Evolutionary conservation across 2,888 invertebrate species (phyloP), one percentile per base, ranked within the genome.

Genomic region (Actias luna): DNA sequence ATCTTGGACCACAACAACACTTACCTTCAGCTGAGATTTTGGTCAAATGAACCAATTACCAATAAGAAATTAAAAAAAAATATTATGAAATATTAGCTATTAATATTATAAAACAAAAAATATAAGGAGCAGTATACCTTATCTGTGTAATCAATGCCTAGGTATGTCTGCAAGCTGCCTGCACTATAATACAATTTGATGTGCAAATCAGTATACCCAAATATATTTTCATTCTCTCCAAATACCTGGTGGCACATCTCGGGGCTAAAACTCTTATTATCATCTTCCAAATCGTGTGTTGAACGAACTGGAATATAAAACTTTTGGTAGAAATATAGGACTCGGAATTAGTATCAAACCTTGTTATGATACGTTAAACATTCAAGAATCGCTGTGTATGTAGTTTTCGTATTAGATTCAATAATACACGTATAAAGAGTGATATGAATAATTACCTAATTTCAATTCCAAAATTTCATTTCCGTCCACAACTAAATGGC

Each of bases 171-270:
- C 65, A 98, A 92, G 66, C 95, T 95, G 25, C 95, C 96, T 62
- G 98, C 97, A 65, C 95, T 95, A 82, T 97, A 98, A 79, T 95
- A 96, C 3, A 99, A 87, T 67, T 95, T 94, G 3, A 99, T 94
- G 65, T 94, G 93, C 39, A 99, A 89, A 77, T 97, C 96, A 78
- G 96, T 95, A 83, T 98, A 99, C 3, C 99, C 99, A 92, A 98
- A 98, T 83, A 99, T 98, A 67, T 95, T 96, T 89, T 99, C 99
- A 76, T 95, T 95, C 71, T 97, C 96, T 5, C 98, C 98, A 85
- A 98, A 98, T 64, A 98, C 95, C 88, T 99, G 98, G 92, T 99
- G 98, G 61, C 97, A 96, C 96, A 98, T 98, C 63, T 95, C 95
- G 0, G 98, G 98, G 42, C 94, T 92, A 79, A 98, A 98, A 39